phyloP scores from a whole-genome alignment of 2,888 invertebrate genomes.

The Monochamus alternatus region DNA sequence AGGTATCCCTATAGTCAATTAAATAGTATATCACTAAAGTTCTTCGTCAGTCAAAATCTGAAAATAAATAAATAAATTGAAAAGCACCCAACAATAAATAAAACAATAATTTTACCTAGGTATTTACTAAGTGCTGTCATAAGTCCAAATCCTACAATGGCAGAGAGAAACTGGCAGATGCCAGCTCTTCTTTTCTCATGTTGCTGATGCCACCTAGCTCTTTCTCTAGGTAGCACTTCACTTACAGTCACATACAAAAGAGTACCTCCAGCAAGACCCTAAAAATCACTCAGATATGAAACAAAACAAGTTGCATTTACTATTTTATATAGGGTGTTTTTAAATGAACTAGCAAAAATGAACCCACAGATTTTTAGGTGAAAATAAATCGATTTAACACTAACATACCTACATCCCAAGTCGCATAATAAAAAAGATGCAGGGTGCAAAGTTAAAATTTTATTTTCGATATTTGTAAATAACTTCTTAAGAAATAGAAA shows the following conservation, averaged over 20 bases:
- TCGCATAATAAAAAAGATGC: no score
- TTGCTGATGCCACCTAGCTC: conserved; percentile 81
- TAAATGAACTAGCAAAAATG: no score
- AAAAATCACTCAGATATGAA: conserved; percentile 53
- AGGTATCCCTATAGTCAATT: neutral
- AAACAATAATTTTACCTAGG: conserved; percentile 71
- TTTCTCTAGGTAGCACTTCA: conserved; percentile 84
- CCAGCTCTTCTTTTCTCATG: conserved; percentile 74
- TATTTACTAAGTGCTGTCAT: conserved; percentile 79
- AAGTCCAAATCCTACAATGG: conserved; percentile 75
- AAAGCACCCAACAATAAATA: neutral
- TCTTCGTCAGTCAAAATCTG: neutral
- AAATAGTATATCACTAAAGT: neutral
- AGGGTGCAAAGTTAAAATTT: no score
- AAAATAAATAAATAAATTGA: neutral
- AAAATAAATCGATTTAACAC: neutral
- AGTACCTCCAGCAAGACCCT: conserved; percentile 84
- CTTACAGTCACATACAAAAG: conserved; percentile 84
- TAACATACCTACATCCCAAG: no score
- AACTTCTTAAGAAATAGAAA: no score
- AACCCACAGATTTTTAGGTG: neutral
- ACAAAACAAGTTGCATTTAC: neutral
- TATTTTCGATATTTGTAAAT: no score
- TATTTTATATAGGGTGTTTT: no score
- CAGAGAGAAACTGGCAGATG: conserved; percentile 76